Evolutionary conservation across 2,888 invertebrate species (phyloP).

Genomic region (Drosophila lutescens): DNA sequence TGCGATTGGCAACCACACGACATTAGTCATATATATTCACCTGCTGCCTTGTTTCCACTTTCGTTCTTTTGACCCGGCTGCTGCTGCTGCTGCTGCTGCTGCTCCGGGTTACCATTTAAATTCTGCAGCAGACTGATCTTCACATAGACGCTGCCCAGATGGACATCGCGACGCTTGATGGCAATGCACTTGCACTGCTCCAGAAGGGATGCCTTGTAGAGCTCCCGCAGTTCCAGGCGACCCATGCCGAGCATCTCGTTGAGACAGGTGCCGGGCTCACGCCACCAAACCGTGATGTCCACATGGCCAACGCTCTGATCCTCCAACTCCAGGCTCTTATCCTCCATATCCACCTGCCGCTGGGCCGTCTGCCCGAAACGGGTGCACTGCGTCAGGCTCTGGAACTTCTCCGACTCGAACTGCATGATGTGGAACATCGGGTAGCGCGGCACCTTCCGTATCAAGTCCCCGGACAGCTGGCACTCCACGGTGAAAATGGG

Average conservation of each 20-base stretch:
- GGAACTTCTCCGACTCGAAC: constrained; percentile 82
- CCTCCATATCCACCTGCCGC: constrained; percentile 61
- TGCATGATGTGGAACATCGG: constrained; percentile 82
- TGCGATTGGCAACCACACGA: constrained; percentile 56
- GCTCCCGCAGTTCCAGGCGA: constrained; percentile 67
- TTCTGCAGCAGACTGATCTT: constrained; percentile 71
- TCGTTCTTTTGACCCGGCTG: constrained; percentile 35
- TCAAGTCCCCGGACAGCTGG: constrained; percentile 77
- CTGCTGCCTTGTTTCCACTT: constrained; percentile 58
- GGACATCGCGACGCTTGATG: constrained; percentile 72
- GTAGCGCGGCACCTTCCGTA: constrained; percentile 67
- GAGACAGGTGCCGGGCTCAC: constrained; percentile 81
- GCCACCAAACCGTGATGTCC: constrained; percentile 81
- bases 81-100: constrained; percentile 16
- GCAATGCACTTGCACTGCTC: constrained; percentile 81
- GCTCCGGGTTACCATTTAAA: constrained; percentile 41
- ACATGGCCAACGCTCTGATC: constrained; percentile 56
- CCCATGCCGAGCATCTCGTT: constrained; percentile 82
- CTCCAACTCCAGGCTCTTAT: constrained; percentile 44
- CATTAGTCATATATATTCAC: constrained; percentile 82
- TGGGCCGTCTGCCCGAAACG: constrained; percentile 79
- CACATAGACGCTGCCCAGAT: constrained; percentile 78
- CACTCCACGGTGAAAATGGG: constrained; percentile 82
- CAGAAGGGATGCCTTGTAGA: constrained; percentile 75
- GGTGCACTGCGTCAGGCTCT: constrained; percentile 81